phyloP scores from a whole-genome alignment of 2,113 vertebrate genomes.

The Syrmaticus mikado region DNA sequence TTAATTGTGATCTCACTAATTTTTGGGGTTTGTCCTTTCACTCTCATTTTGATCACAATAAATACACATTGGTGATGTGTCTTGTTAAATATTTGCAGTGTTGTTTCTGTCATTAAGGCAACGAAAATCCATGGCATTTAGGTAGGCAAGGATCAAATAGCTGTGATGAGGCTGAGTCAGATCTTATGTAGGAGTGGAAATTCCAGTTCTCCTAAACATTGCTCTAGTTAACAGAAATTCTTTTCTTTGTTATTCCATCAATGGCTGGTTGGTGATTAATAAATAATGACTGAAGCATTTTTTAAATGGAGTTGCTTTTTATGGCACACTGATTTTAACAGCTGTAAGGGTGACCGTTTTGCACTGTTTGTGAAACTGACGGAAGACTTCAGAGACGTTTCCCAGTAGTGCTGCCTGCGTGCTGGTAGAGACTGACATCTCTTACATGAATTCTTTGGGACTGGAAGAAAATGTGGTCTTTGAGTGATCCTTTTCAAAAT shows the following conservation, averaged over 20 bases:
- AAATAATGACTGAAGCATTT: slow-evolving; percentile 38
- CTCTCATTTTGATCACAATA: slow-evolving; percentile 8
- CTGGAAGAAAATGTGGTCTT: slow-evolving; percentile 52
- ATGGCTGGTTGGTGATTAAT: slow-evolving; percentile 54
- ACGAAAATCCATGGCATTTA: slow-evolving; percentile 71
- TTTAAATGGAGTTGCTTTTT: slow-evolving; percentile 40
- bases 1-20: slow-evolving; percentile 59
- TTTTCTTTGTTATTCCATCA: slow-evolving; percentile 27
- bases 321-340: slow-evolving; percentile 8
- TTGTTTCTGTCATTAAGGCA: slow-evolving; percentile 76
- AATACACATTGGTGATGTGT: slow-evolving; percentile 19
- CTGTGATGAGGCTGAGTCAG: slow-evolving; percentile 71
- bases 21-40: slow-evolving; percentile 52
- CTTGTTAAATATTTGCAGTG: slow-evolving; percentile 56
- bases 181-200: slow-evolving; percentile 78
- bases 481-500: slow-evolving; percentile 40
- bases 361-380: slow-evolving; percentile 17
- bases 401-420: slow-evolving; percentile 26
- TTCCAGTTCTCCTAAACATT: slow-evolving; percentile 72
- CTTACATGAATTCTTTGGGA: slow-evolving; percentile 46
- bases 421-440: slow-evolving; percentile 35
- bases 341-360: neutral
- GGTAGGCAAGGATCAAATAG: slow-evolving; percentile 75
- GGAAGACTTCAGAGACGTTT: slow-evolving; percentile 41
- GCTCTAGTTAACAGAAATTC: slow-evolving; percentile 58